Evolutionary conservation across 2,797 vertebrate genomes (phyloP).

Genomic region (Macroramphosus scolopax): DNA sequence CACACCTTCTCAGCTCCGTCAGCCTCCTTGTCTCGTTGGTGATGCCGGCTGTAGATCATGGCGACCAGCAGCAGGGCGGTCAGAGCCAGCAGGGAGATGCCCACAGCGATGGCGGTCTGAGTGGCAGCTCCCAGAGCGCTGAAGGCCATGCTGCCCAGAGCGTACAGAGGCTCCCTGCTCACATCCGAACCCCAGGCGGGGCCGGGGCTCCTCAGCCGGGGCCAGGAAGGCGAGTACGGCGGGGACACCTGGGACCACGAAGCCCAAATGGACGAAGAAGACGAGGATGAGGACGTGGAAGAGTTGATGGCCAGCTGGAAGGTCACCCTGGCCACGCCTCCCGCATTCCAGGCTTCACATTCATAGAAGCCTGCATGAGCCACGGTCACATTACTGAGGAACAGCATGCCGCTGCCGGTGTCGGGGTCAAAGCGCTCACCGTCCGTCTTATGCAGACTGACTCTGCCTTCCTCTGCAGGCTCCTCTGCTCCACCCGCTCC

Average conservation of each 20-base stretch:
- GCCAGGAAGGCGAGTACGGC: conserved; percentile 58
- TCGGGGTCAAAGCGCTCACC: conserved; percentile 79
- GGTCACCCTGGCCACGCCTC: conserved; percentile 82
- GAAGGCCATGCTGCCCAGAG: conserved; percentile 89
- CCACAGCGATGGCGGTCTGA: conserved; percentile 85
- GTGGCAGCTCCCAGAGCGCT: conserved; percentile 84
- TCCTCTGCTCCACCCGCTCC: conserved; percentile 29
- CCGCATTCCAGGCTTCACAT: conserved; percentile 89
- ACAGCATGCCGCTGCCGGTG: conserved; percentile 88
- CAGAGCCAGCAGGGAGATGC: conserved; percentile 86
- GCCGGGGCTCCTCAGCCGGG: conserved; percentile 62
- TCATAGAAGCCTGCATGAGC: conserved; percentile 88
- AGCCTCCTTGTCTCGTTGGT: conserved; percentile 78
- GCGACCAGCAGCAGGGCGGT: conserved; percentile 83
- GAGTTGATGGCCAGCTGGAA: conserved; percentile 87
- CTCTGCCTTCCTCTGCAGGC: conserved; percentile 45
- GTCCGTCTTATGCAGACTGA: conserved; percentile 61
- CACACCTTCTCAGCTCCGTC: conserved; percentile 70
- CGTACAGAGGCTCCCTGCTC: conserved; percentile 81
- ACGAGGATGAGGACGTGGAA: conserved; percentile 77
- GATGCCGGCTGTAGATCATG: conserved; percentile 87
- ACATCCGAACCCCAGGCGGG: conserved; percentile 68
- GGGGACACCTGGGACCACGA: conserved; percentile 69
- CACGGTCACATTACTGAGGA: conserved; percentile 87
- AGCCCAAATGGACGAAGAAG: conserved; percentile 82